Conservation (phyloP, 64 coral and sea anemone species). For the Pocillopora verrucosa region DNA sequence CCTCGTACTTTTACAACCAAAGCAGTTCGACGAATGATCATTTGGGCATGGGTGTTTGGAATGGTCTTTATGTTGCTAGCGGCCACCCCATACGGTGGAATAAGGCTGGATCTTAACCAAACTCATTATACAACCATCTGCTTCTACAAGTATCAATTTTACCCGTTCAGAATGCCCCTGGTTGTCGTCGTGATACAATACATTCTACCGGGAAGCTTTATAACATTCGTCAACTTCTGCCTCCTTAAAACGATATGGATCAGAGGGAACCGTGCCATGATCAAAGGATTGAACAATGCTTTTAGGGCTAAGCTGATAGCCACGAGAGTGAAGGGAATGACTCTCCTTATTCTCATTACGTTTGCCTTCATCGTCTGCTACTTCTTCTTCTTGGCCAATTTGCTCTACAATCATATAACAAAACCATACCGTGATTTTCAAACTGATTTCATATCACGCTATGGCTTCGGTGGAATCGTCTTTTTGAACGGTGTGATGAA, state of each 20-base stretch:
- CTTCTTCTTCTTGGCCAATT: not conserved
- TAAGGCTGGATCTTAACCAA: not conserved
- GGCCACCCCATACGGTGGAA: not conserved
- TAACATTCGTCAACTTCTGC: slow-evolving; percentile 19
- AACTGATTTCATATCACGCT: slow-evolving; percentile 14
- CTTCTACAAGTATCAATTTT: not conserved
- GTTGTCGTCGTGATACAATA: not conserved
- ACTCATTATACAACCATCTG: slow-evolving; percentile 30
- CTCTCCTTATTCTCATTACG: not conserved
- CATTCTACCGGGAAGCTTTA: not conserved
- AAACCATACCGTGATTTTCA: not conserved
- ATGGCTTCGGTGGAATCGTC: not conserved
- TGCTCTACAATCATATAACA: not conserved
- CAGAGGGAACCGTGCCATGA: not conserved
- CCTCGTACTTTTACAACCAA: not conserved
- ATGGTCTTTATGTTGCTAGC: not conserved
- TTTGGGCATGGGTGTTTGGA: slow-evolving; percentile 8
- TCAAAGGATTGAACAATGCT: not conserved
- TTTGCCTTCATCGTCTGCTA: slow-evolving; percentile 33
- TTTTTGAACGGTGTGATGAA: not conserved
- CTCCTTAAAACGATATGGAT: not conserved
- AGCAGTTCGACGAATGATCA: not conserved
- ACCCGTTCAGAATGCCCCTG: not conserved
- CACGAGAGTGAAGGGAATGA: not conserved
- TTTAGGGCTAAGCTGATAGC: not conserved